Evolutionary conservation across 2,113 vertebrate genomes (phyloP).

Genomic region (Rhinoderma darwinii): DNA sequence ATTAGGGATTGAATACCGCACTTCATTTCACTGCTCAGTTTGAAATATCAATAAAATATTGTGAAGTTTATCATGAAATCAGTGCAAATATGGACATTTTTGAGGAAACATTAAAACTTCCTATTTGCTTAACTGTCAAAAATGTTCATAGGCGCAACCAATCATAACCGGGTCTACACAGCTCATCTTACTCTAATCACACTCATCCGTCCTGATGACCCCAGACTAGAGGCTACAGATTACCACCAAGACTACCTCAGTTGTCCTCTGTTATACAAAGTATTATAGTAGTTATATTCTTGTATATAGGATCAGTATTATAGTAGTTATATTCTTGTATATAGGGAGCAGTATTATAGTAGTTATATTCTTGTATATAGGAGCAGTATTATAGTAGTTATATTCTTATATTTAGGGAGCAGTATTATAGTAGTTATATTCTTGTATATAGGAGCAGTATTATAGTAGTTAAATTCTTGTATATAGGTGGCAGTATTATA

Average conservation of each 20-base stretch:
- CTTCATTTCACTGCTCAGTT: not conserved
- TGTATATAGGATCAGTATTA: not conserved
- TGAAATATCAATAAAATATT: slow-evolving; percentile 9
- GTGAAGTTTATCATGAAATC: not conserved
- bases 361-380: not conserved
- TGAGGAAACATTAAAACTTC: not conserved
- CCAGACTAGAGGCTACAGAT: not conserved
- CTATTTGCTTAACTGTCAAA: slow-evolving; percentile 13
- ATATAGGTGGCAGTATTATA: not conserved
- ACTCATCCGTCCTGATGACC: not conserved
- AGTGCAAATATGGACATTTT: slow-evolving; percentile 1
- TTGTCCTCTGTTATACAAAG: not conserved
- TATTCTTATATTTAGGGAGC: not conserved
- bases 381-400: not conserved
- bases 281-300: slow-evolving; percentile 6
- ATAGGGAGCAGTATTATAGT: slow-evolving; percentile 1
- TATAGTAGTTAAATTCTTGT: not conserved
- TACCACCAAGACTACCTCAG: not conserved
- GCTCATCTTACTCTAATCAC: not conserved
- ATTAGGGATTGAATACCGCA: not conserved
- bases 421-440: slow-evolving; percentile 11
- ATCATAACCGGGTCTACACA: not conserved
- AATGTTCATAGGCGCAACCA: not conserved
- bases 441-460: not conserved
- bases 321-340: slow-evolving; percentile 12